A percentile compares a stretch with the other conserved stretches of the same genome.
Evolutionary conservation across 2,888 invertebrate species (phyloP).

Genomic region (Autographa pulchrina): DNA sequence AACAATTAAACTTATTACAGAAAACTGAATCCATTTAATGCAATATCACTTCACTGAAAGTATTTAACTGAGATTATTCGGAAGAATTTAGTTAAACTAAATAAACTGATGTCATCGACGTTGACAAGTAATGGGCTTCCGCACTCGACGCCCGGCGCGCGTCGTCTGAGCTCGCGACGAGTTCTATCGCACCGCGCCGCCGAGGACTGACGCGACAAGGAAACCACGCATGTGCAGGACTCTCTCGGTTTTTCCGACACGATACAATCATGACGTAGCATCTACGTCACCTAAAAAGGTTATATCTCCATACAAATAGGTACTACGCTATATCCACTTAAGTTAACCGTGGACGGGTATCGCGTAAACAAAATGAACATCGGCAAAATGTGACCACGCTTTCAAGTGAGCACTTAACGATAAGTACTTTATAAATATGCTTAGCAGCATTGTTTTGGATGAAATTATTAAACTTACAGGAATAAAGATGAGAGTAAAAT

Average conservation of each 20-base stretch:
- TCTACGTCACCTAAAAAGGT: constrained; percentile 52
- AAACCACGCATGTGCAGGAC: constrained; percentile 85
- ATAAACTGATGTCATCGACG: constrained; percentile 43
- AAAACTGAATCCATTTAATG: constrained; percentile 19
- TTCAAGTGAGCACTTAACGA: constrained; percentile 4
- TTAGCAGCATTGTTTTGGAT: not conserved
- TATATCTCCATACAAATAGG: not conserved
- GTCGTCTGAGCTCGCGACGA: constrained; percentile 74
- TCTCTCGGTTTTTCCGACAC: constrained; percentile 78
- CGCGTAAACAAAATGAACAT: not conserved
- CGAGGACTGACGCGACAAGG: constrained; percentile 72
- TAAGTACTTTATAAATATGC: not conserved
- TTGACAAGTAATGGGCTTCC: constrained; percentile 73
- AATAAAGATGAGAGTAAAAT: not conserved
- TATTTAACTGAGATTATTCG: constrained; percentile 39
- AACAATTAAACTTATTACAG: constrained; percentile 12
- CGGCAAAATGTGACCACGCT: not conserved
- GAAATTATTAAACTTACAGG: not conserved
- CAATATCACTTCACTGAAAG: constrained; percentile 26
- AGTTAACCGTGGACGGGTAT: not conserved
- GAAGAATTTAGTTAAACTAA: constrained; percentile 40
- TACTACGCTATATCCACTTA: not conserved
- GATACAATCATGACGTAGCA: constrained; percentile 67
- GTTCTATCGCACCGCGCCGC: constrained; percentile 67
- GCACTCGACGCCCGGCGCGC: constrained; percentile 76